Evolutionary conservation across 2,113 vertebrate genomes (phyloP).

Genomic region (Gallinago undulata): DNA sequence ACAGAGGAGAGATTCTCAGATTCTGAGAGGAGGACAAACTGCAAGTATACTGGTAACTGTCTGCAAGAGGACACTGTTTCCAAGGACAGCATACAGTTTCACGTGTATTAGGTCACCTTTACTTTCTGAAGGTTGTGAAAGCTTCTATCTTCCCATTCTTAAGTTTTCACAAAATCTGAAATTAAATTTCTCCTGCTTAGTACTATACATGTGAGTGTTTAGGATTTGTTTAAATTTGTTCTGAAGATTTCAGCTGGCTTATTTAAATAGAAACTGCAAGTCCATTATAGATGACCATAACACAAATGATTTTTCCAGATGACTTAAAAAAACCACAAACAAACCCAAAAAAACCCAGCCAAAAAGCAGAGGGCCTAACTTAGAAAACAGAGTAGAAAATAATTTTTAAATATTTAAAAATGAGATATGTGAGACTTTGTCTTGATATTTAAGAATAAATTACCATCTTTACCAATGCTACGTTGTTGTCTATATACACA

Average conservation of each 20-base stretch:
- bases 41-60: neutral
- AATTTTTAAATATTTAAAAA: neutral
- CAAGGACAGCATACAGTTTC: neutral
- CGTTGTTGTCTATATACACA: neutral
- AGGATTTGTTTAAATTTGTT: neutral
- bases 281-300: neutral
- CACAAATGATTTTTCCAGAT: neutral
- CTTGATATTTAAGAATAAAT: neutral
- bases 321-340: neutral
- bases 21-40: neutral
- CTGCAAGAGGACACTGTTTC: neutral
- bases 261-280: neutral
- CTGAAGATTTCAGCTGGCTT: neutral
- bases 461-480: neutral
- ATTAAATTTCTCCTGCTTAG: neutral
- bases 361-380: neutral
- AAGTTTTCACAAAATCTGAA: neutral
- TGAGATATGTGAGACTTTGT: neutral
- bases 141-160: neutral
- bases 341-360: rapidly evolving
- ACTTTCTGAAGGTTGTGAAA: neutral
- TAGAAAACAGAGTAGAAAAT: neutral
- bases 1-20: neutral
- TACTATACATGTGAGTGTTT: neutral
- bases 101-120: neutral